Conservation (phyloP, 2,888 invertebrate species). For the Drosophila peninsularis region DNA sequence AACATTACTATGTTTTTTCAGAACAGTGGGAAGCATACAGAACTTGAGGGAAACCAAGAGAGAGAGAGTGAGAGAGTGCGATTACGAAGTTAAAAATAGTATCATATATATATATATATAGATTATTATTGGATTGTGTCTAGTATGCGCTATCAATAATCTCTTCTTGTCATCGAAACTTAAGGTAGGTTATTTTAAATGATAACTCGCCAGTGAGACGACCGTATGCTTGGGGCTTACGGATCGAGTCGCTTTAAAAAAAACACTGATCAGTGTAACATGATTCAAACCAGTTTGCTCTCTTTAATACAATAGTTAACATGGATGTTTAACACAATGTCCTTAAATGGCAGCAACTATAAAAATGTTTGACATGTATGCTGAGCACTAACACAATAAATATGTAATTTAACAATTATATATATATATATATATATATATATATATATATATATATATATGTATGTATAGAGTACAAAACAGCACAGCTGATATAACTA, state of each 20-base stretch:
- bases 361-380: constrained; percentile 33
- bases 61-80: background rate
- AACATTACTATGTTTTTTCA: constrained; percentile 17
- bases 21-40: background rate
- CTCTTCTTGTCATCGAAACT: background rate
- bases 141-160: too few relatives aligned
- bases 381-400: constrained; percentile 19
- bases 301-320: constrained; percentile 32
- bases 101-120: background rate
- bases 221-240: background rate
- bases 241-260: background rate
- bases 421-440: constrained; percentile 1
- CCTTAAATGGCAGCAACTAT: constrained; percentile 7
- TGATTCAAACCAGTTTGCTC: background rate
- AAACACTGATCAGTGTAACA: background rate
- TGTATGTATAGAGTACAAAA: constrained; percentile 1
- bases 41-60: background rate
- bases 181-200: constrained; percentile 22
- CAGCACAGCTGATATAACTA: constrained; percentile 27
- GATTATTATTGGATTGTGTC: too few relatives aligned
- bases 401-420: constrained; percentile 18
- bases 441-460: constrained; percentile 6
- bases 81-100: background rate
- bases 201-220: background rate
- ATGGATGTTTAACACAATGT: constrained; percentile 13